Evolutionary conservation across 2,888 invertebrate genomes (phyloP).

Genomic region (Willowsia nigromaculata): DNA sequence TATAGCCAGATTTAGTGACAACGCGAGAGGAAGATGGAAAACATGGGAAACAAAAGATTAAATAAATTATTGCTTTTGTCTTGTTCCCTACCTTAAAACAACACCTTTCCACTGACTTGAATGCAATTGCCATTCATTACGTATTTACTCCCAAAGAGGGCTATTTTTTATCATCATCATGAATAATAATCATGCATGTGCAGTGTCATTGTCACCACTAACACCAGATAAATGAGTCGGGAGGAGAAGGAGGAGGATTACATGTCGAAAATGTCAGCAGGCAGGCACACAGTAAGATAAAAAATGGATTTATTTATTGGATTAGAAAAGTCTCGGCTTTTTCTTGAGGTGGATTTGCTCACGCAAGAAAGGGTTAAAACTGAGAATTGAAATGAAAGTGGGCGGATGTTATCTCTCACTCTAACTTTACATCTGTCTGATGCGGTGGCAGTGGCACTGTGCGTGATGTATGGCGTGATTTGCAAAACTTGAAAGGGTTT

Average conservation of each 20-base stretch:
- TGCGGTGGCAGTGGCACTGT: neutral
- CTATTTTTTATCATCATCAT: slow-evolving; percentile 15
- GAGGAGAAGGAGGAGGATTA: neutral
- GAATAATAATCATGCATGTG: neutral
- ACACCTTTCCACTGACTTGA: neutral
- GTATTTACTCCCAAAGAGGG: neutral
- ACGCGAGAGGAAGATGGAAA: neutral
- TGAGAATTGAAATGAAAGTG: neutral
- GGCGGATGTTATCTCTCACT: neutral
- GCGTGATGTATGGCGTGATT: slow-evolving; percentile 8
- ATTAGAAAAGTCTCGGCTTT: neutral
- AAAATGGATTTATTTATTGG: slow-evolving; percentile 11
- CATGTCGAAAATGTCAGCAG: slow-evolving; percentile 26
- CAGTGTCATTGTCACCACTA: slow-evolving; percentile 19
- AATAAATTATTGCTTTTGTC: slow-evolving; percentile 10
- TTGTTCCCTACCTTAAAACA: neutral
- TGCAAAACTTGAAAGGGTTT: neutral
- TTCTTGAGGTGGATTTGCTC: neutral
- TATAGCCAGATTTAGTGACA: neutral
- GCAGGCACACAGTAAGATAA: neutral
- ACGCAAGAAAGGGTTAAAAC: slow-evolving; percentile 11
- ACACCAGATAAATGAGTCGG: neutral
- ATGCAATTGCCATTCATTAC: neutral
- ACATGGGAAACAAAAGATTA: slow-evolving; percentile 1
- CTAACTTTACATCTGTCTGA: neutral